A percentile compares a stretch with the other conserved stretches of the same genome.
Evolutionary conservation across 2,113 vertebrate species (phyloP).

Genomic region (Rhabdornis inornatus): DNA sequence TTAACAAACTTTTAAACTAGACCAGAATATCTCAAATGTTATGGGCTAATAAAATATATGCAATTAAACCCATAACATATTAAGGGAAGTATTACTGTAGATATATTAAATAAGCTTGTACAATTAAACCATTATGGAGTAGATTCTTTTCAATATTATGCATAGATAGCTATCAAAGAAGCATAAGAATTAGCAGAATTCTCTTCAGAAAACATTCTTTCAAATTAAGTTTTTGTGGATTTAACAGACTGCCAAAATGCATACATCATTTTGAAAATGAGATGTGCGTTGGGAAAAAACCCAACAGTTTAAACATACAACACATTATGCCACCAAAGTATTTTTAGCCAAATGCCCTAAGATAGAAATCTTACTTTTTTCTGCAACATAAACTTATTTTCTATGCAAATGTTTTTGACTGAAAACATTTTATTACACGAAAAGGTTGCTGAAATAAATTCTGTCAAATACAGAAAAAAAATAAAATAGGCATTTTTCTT

Average conservation of each 20-base stretch:
- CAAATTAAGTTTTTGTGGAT: background rate
- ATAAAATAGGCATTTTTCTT: constrained; percentile 8
- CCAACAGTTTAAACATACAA: background rate
- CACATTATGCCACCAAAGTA: background rate
- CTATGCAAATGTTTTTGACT: background rate
- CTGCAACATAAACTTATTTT: background rate
- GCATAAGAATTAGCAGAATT: background rate
- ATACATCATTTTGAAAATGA: background rate
- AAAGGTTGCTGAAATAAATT: constrained; percentile 6
- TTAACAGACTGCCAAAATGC: background rate
- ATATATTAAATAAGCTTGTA: background rate
- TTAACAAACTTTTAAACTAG: background rate
- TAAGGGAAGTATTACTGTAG: background rate
- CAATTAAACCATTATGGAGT: background rate
- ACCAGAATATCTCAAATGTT: background rate
- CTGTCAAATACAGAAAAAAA: constrained; percentile 12
- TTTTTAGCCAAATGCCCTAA: background rate
- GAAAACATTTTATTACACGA: background rate
- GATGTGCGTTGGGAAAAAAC: background rate
- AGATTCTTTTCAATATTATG: background rate
- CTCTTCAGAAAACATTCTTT: background rate
- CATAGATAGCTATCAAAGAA: background rate
- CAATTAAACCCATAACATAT: background rate
- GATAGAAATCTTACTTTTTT: background rate
- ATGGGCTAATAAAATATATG: background rate